Conservation (phyloP, 2,888 invertebrate genomes). For the Danaus chrysippus region DNA sequence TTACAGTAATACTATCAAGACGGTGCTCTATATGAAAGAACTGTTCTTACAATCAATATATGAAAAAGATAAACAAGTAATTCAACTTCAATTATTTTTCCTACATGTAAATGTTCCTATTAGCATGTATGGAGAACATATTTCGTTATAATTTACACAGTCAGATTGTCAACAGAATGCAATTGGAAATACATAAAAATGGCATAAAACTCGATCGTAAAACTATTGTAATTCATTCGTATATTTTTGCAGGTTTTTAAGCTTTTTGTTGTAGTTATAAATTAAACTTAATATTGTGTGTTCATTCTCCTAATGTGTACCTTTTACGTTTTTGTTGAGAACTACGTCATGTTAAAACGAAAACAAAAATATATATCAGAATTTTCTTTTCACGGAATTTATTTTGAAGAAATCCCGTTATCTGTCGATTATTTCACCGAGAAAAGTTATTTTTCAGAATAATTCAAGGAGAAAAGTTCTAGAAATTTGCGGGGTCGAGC, state of each 20-base stretch:
- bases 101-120: slow-evolving; percentile 44
- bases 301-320: background rate
- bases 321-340: too few relatives aligned
- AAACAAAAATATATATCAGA: background rate
- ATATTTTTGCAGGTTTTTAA: slow-evolving; percentile 50
- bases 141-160: slow-evolving; percentile 72
- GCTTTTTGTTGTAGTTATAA: slow-evolving; percentile 20
- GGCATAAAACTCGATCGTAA: slow-evolving; percentile 72
- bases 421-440: background rate
- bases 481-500: background rate
- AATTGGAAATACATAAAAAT: slow-evolving; percentile 73
- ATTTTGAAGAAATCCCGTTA: too few relatives aligned
- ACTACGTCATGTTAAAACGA: too few relatives aligned
- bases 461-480: slow-evolving; percentile 2
- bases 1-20: background rate
- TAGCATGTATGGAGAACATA: slow-evolving; percentile 66
- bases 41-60: too few relatives aligned
- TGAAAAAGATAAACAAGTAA: background rate
- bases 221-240: slow-evolving; percentile 62
- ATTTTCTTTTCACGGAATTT: background rate
- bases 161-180: slow-evolving; percentile 66
- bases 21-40: too few relatives aligned
- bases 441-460: slow-evolving; percentile 2
- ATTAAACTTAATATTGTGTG: slow-evolving; percentile 15
- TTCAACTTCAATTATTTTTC: slow-evolving; percentile 9